Evolutionary conservation across 2,888 invertebrate species (phyloP).

Genomic region (Dynastes maya): DNA sequence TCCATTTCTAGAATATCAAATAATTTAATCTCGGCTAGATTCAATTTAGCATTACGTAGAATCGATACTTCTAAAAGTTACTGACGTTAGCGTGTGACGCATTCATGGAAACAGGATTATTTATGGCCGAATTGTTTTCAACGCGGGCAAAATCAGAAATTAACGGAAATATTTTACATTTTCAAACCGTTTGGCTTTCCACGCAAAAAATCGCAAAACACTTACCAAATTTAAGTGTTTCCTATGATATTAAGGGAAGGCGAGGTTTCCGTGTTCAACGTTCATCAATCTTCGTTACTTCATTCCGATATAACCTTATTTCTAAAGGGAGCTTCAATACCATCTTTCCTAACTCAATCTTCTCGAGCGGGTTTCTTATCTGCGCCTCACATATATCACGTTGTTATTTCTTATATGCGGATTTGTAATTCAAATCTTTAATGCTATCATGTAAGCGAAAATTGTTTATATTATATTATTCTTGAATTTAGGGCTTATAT

Average conservation of each 20-base stretch:
- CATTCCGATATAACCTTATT: conserved; percentile 48
- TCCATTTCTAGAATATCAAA: not conserved
- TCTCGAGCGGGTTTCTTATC: conserved; percentile 51
- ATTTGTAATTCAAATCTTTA: conserved; percentile 10
- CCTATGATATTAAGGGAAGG: not conserved
- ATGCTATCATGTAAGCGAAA: no score
- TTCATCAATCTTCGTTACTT: conserved; percentile 58
- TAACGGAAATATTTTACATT: conserved; percentile 4
- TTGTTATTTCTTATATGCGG: conserved; percentile 56
- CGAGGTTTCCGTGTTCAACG: conserved; percentile 51
- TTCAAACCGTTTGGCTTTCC: not conserved
- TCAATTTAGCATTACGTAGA: conserved; percentile 2
- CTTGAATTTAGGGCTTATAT: no score
- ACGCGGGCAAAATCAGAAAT: not conserved
- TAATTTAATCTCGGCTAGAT: not conserved
- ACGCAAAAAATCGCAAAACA: not conserved
- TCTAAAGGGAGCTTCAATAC: conserved; percentile 20
- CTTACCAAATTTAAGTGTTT: conserved; percentile 7
- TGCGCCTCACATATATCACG: conserved; percentile 59
- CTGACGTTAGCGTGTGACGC: conserved; percentile 2
- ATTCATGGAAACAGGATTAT: conserved; percentile 10
- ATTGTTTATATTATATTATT: no score
- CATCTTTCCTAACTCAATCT: conserved; percentile 36
- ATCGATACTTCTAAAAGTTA: conserved; percentile 8
- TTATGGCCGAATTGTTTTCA: not conserved